Percentiles rank a stretch among this genome's conserved stretches.
phyloP scores from a whole-genome alignment of 2,888 invertebrate species.

The Drosophila lutescens region DNA sequence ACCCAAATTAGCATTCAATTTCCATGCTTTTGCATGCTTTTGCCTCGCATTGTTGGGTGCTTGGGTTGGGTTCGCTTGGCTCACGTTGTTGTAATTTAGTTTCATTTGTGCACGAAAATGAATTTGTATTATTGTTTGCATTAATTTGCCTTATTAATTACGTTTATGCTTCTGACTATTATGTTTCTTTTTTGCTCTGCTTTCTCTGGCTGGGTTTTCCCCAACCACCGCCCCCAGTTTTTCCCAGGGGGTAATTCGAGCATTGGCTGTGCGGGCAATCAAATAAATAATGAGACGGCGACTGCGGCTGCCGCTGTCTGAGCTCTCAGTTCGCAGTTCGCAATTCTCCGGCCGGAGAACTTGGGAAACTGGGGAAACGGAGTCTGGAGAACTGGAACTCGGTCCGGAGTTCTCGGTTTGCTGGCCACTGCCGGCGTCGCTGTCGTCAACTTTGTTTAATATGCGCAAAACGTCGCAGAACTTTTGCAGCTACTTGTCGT shows the following conservation, averaged over 20 bases:
- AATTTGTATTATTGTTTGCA: conserved; percentile 80
- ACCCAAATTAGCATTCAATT: conserved; percentile 51
- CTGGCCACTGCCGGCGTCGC: conserved; percentile 29
- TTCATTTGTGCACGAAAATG: conserved; percentile 78
- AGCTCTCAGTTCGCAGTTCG: conserved; percentile 7
- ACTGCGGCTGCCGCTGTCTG: conserved; percentile 47
- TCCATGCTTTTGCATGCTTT: conserved; percentile 28
- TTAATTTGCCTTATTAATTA: conserved; percentile 81
- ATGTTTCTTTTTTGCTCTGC: conserved; percentile 36
- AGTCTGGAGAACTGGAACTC: background rate
- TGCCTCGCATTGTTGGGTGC: conserved; percentile 24
- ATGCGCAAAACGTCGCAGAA: conserved; percentile 78
- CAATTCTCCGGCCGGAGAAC: background rate
- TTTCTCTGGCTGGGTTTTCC: conserved; percentile 1
- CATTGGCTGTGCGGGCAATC: conserved; percentile 76
- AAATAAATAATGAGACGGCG: conserved; percentile 77
- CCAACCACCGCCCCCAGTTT: background rate
- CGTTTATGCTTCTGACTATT: conserved; percentile 70
- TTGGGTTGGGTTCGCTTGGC: conserved; percentile 11
- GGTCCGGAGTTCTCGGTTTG: conserved; percentile 19
- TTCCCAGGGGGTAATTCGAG: conserved; percentile 75
- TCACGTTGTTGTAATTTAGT: conserved; percentile 74
- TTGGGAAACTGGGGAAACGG: background rate
- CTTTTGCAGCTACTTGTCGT: conserved; percentile 71
- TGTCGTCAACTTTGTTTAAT: conserved; percentile 71